These are phyloP conservation scores for Mya arenaria DNA, from an alignment of 1,140 invertebrate species.

Conservation along the genomic window DNA sequence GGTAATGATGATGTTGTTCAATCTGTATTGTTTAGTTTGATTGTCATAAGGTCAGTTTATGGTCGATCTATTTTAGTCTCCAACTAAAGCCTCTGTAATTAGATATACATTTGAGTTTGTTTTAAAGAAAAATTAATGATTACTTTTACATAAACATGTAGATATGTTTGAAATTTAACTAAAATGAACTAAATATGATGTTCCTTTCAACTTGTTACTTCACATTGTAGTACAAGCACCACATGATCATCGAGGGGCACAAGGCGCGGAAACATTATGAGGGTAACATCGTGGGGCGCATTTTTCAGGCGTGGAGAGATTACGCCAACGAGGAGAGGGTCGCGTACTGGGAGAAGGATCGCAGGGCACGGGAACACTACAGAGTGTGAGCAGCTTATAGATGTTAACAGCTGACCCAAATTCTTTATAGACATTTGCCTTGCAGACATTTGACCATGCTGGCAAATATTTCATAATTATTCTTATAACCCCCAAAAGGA, in stretches of 20 bases:
- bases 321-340: constrained; percentile 67
- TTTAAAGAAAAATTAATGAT: too few relatives aligned
- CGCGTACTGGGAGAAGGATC: constrained; percentile 64
- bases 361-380: constrained; percentile 67
- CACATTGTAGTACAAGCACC: constrained; percentile 71
- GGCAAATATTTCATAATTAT: too few relatives aligned
- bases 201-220: background rate
- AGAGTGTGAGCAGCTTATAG: constrained; percentile 48
- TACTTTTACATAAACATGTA: too few relatives aligned
- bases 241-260: constrained; percentile 66
- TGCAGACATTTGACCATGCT: background rate
- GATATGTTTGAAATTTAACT: too few relatives aligned
- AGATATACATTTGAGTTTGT: too few relatives aligned
- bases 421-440: too few relatives aligned
- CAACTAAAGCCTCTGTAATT: too few relatives aligned
- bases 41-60: too few relatives aligned
- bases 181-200: too few relatives aligned
- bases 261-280: constrained; percentile 68
- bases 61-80: too few relatives aligned
- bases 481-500: too few relatives aligned
- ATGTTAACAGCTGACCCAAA: background rate
- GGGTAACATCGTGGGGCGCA: constrained; percentile 50
- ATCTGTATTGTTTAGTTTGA: too few relatives aligned
- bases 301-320: constrained; percentile 68
- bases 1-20: constrained; percentile 57